These are phyloP conservation scores for Darevskia mixta DNA, from an alignment of 2,797 vertebrate species.

Conservation along the genomic window DNA sequence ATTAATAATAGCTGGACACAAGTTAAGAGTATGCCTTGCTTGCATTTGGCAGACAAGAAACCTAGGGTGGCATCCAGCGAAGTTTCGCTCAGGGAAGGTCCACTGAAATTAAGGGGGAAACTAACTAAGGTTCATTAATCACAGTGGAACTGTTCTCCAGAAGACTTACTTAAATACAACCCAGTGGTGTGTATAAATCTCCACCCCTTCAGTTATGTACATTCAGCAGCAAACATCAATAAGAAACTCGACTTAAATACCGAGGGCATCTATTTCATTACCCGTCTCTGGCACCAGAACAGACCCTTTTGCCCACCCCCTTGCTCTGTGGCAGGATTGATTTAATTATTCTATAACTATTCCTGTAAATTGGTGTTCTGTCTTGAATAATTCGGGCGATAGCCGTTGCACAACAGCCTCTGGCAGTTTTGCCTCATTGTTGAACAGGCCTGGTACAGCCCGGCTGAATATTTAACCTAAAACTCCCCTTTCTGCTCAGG, in stretches of 20 bases:
- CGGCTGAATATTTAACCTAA: slow-evolving; percentile 77
- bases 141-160: not conserved
- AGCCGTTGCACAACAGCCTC: slow-evolving; percentile 62
- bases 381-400: slow-evolving; percentile 62
- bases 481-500: slow-evolving; percentile 71
- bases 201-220: not conserved
- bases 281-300: slow-evolving; percentile 39
- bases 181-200: no score
- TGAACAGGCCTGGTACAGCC: slow-evolving; percentile 68
- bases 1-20: not conserved
- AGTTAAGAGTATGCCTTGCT: not conserved
- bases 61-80: no score
- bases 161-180: no score
- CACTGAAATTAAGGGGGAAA: not conserved
- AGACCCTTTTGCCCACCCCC: slow-evolving; percentile 56
- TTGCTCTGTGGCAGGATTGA: slow-evolving; percentile 67
- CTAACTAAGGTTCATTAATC: not conserved
- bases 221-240: not conserved
- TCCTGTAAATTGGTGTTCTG: slow-evolving; percentile 69
- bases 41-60: not conserved
- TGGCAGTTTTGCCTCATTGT: slow-evolving; percentile 69
- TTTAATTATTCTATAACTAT: slow-evolving; percentile 78
- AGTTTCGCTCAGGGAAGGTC: no score
- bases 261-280: not conserved
- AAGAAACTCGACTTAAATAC: not conserved